Conservation (phyloP, 2,888 invertebrate genomes). For the Lamellibrachia columna region DNA sequence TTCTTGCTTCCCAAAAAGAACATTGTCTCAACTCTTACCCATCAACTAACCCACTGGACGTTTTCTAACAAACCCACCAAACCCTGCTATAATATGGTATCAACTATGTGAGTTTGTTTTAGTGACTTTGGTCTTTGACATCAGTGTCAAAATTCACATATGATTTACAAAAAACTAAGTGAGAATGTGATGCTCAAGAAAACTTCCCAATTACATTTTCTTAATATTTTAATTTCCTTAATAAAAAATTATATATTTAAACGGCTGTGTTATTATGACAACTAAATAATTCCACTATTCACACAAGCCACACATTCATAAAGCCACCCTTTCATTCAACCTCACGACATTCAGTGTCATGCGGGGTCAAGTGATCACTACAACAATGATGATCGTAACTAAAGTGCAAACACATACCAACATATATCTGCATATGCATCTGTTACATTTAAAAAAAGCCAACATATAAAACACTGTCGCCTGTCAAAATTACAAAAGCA, state of each 20-base stretch:
- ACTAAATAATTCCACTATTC: background rate
- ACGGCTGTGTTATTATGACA: background rate
- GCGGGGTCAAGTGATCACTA: background rate
- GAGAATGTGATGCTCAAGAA: background rate
- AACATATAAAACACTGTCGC: background rate
- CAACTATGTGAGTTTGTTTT: background rate
- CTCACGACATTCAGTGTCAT: conserved; percentile 3
- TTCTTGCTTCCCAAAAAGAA: background rate
- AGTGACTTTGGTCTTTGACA: background rate
- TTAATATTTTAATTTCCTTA: too few relatives aligned
- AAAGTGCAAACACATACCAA: background rate
- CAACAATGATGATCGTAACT: background rate
- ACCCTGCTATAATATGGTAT: background rate
- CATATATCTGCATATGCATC: background rate
- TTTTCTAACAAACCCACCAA: background rate
- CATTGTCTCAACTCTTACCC: background rate
- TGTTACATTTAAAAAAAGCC: background rate
- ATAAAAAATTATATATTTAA: background rate
- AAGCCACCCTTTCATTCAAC: conserved; percentile 1
- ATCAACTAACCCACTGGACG: background rate
- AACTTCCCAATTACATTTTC: background rate
- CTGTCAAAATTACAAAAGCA: background rate
- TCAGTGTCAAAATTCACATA: background rate
- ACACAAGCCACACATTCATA: background rate
- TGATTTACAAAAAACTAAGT: background rate